Conservation (phyloP, 2,113 vertebrate genomes). For the Addax nasomaculatus region DNA sequence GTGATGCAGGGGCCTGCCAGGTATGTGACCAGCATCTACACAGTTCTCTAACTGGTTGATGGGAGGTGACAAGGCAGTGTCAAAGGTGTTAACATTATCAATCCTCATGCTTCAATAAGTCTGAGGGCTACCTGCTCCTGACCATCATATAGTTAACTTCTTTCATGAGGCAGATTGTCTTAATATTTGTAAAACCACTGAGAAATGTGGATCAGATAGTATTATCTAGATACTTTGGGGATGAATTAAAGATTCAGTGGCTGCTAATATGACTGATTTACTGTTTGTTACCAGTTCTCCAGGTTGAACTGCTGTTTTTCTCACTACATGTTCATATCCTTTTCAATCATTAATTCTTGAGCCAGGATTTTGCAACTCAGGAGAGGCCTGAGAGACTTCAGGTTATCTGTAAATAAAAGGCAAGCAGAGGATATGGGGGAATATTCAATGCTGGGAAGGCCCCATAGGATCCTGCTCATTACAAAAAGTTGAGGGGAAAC, state of each 20-base stretch:
- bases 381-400: not conserved
- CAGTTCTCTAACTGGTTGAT: not conserved
- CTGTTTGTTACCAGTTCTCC: not conserved
- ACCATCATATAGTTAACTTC: not conserved
- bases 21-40: not conserved
- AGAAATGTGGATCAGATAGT: not conserved
- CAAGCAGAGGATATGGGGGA: not conserved
- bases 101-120: not conserved
- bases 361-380: not conserved
- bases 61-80: not conserved
- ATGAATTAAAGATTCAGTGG: not conserved
- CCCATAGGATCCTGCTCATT: not conserved
- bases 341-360: not conserved
- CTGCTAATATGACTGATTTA: not conserved
- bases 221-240: not conserved
- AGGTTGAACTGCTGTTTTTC: not conserved
- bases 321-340: not conserved
- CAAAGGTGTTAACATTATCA: not conserved
- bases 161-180: not conserved
- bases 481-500: not conserved
- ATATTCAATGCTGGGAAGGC: not conserved
- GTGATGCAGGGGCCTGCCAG: not conserved
- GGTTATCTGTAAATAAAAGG: not conserved
- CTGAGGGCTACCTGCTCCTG: not conserved
- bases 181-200: not conserved